Base-by-base conservation (phyloP, 2,797 vertebrate species). In the Enteromius argenteus region DNA sequence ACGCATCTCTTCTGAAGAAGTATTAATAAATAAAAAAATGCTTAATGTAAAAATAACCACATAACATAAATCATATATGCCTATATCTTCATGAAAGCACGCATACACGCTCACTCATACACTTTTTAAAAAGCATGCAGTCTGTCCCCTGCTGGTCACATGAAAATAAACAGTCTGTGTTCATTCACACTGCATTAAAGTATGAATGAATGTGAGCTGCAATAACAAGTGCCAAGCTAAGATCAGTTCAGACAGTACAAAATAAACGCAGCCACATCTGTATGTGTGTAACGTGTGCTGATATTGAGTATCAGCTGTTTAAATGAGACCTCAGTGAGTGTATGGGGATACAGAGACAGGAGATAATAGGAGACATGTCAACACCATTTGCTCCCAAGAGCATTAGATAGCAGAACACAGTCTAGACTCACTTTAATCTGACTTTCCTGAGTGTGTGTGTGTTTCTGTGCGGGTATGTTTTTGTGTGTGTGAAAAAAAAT, bases 131-230 rank as follows among this genome's bases (percentile, higher is more conserved):
- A 69, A 85, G 39, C 60, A 62, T 69, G 71, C 85, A 82, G 86
- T 66, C 89, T 89, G 87, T 76, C 91, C 90, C 85, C 90, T 93
- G 51, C 90, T 91, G 91, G 90, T 71, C 83, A 86, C 85, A 78
- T 58, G 71, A 64, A 14, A 32, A 23, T 19, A 66, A 49, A 51
- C 39, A 30, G 73, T n/a, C 32, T 37, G 49, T 60, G 56, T 7
- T 2, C 73, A 74, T n/a, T 80, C 75, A 69, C 39, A 71, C 21
- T 21, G 3, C n/a, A 39, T 7, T 21, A 49, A 21, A 17, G 42
- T 27, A 27, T 37, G 27, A 49, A 74, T 35, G 27, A 64, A 49
- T 30, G 14, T 15, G 14, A 49, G 39, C 42, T 51, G 30, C 60
- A 35, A 49, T 8, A 35, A 39, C 44, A 75, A 56, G 1, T 0